Evolutionary conservation across 2,888 invertebrate species (phyloP), one percentile per base, ranked within the genome.

Genomic region (Girardia tigrina): DNA sequence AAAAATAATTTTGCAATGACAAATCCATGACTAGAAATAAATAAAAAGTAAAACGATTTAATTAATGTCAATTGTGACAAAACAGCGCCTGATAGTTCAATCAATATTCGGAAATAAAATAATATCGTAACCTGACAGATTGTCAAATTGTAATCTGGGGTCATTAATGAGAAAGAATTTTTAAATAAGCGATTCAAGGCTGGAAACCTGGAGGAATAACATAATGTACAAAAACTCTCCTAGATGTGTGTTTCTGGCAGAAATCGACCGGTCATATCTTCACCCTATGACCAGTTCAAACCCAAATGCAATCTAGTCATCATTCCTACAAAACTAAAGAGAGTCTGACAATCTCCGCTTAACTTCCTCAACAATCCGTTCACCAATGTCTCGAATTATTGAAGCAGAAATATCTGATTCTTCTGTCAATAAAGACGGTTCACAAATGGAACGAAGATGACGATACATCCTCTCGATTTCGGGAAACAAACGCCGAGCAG

Each of bases 391-490:
- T 6, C 56, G 56, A 8, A 56, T 56, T 20, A 56, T 4, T 56
- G 56, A 4, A 56, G 56, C 56, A 16, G 56, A 16, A 56, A 56
- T 56, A 12, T 36, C 36, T 16, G 36, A 36, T 12, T 36, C 56
- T 56, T 56, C 56, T 56, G 56, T 56, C 23, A 56, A 56, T n/a
- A 23, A 56, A 56, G 4, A 12, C n/a, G 56, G 56, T 16, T 56
- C 56, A 56, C 56, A 56, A 56, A 56, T 56, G 2, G n/a, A n/a
- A 6, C 56, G 56, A 8, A 56, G n/a, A 56, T 56, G 56, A 4
- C 56, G 56, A 56, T 56, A 56, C 56, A 56, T 56, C 23, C 56
- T n/a, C 56, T 56, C 56, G 56, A 56, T 56, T 56, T 56, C 56
- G 2, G 56, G 56, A 56, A 12, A 56, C 4, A 56, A n/a, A 6